Percentiles rank a stretch among this genome's conserved stretches.
These are phyloP conservation scores for Ageneiosus marmoratus DNA, from an alignment of 2,113 vertebrate genomes.

Conservation along the genomic window DNA sequence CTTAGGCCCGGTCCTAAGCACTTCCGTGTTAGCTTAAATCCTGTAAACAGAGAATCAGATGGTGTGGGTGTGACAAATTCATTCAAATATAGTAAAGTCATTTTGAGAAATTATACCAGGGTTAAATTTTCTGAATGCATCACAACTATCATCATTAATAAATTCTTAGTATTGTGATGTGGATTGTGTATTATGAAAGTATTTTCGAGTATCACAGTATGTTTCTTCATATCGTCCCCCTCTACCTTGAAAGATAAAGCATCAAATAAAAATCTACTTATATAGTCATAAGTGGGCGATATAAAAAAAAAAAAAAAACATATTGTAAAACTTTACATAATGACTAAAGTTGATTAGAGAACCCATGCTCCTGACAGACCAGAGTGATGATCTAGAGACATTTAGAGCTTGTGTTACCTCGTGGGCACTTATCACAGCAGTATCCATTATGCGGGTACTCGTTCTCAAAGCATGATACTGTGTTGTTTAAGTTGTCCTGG, in stretches of 20 bases:
- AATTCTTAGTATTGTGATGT: neutral
- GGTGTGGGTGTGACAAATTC: neutral
- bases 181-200: no score
- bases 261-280: no score
- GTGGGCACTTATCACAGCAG: constrained; percentile 71
- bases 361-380: neutral
- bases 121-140: neutral
- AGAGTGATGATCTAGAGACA: neutral
- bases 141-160: neutral
- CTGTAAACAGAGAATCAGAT: constrained; percentile 50
- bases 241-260: neutral
- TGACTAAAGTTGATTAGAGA: neutral
- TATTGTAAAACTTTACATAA: no score
- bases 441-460: neutral
- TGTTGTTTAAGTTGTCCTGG: neutral
- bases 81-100: neutral
- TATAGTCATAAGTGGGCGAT: no score
- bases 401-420: constrained; percentile 57
- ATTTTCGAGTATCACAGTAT: neutral
- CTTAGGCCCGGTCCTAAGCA: constrained; percentile 17
- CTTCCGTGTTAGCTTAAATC: constrained; percentile 53
- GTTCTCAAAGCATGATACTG: neutral
- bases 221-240: neutral
- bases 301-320: no score
- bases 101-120: neutral